Base-by-base conservation (phyloP, 2,113 vertebrate genomes). In the Ploceus nigricollis region DNA sequence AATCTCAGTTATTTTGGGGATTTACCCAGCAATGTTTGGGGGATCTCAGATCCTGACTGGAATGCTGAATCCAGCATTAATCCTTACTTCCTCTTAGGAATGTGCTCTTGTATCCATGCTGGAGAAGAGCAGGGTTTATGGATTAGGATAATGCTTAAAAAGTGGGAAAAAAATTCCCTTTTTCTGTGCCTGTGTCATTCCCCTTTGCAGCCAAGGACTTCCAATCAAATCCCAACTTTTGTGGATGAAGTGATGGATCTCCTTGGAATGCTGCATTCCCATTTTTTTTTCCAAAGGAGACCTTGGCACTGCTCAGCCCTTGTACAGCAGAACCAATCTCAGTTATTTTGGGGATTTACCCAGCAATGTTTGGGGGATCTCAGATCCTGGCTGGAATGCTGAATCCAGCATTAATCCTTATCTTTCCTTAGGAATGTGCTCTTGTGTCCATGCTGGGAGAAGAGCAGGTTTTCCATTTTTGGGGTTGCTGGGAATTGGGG, bases 401-500 rank as follows among this genome's bases (percentile, higher is more conserved):
- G 17, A 21, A 48, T 42, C 69, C 37, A 12, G 7, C 6, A 2
- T 61, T 12, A 17, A 35, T 17, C 35, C 33, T 23, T 16, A 3
- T 11, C 12, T 40, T 31, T 44, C 7, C 31, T 33, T 27, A 9
- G 47, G 31, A 71, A 25, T 2, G 4, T 17, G 23, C 11, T 7
- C 13, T 15, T 11, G 9, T 27, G 2, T 45, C 53, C 2, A 0
- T 14, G 30, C 31, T 7, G 31, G 17, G 44, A 57, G 40, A 61
- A 45, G 9, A 20, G 20, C 16, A 2, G 2, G 1, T 51, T 48
- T 87, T 24, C 35, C 3, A 2, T 33, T 2, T 0, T 37, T 25
- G 27, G 7, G 24, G 14, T 13, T 65, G 57, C 50, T 58, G 51
- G 40, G 20, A 28, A 7, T 13, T 45, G 65, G 28, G 28, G 15